Base-by-base conservation (phyloP, 2,797 vertebrate genomes). In the Dendrocincla fuliginosa region DNA sequence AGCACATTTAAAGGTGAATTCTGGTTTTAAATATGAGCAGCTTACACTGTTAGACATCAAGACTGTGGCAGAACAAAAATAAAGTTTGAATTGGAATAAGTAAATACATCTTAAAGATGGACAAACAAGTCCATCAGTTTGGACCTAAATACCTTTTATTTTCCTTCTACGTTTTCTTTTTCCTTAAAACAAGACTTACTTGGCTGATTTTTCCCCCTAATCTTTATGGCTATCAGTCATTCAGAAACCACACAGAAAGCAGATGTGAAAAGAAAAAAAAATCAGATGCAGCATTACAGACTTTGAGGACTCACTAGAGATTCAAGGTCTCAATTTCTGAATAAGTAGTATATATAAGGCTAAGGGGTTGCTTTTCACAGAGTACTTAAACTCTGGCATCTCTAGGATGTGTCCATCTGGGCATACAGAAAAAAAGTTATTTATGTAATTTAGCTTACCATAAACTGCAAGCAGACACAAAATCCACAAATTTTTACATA, bases 1-100 rank as follows among this genome's bases (percentile, higher is more conserved):
- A 90, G 82, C 85, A 81, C 79, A 96, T 94, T 97, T 96, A 94
- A 96, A 96, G 80, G 92, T 91, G 91, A 97, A 87, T 88, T 89
- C 68, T 49, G 28, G 63, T 96, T 95, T 91, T 83, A 93, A 92
- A 90, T 56, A 75, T 39, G 49, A 82, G 79, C 49, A 84, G 67
- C 59, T 82, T 80, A 89, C 35, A 52, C n/a, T 81, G 49, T 60
- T 71, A 91, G 79, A 60, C 53, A 92, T 52, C 24, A 79, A 35
- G 60, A 71, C 60, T 75, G 52, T 78, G 46, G 28, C 39, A 89
- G 35, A 80, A 76, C 15, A 78, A 71, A 79, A 83, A 64, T 63
- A 61, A 81, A 71, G 32, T 84, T 42, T 82, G 44, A 94, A 82
- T 1, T 56, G n/a, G 7, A 84, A 44, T 65, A 87, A 82, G 32